A percentile compares a stretch with the other conserved stretches of the same genome.
Conservation (phyloP, 2,113 vertebrate species). For the Ceyx melanurus region DNA sequence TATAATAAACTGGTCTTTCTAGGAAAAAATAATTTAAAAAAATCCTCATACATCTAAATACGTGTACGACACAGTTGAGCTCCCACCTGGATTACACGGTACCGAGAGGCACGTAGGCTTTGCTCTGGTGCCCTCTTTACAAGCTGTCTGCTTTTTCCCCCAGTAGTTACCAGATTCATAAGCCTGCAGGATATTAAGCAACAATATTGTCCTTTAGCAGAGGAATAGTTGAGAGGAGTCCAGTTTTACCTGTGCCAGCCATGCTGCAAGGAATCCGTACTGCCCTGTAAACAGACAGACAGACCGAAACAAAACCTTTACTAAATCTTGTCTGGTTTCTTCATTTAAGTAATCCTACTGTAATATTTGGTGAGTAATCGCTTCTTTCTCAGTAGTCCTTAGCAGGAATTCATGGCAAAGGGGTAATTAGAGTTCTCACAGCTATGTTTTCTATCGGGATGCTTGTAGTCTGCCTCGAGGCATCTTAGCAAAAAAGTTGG, state of each 20-base stretch:
- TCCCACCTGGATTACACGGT: accelerated
- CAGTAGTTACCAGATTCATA: background rate
- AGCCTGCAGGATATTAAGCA: background rate
- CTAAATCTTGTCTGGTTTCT: background rate
- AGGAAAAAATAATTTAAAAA: no score
- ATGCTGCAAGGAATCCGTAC: background rate
- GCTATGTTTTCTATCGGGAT: background rate
- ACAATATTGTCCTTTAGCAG: background rate
- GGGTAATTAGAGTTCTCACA: background rate
- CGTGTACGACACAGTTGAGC: background rate
- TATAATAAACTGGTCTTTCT: background rate
- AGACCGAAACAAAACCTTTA: background rate
- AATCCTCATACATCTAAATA: accelerated
- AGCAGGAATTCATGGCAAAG: background rate
- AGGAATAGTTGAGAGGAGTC: background rate
- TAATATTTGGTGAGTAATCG: background rate
- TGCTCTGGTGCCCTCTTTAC: background rate
- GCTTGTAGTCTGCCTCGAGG: background rate
- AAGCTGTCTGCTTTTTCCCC: background rate
- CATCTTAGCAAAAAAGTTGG: background rate
- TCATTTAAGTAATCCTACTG: background rate
- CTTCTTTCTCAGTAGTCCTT: background rate
- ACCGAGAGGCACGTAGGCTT: background rate
- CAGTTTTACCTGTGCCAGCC: background rate
- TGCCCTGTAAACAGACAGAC: background rate